phyloP scores from a whole-genome alignment of 2,888 invertebrate species.

The Eilema griseolum region DNA sequence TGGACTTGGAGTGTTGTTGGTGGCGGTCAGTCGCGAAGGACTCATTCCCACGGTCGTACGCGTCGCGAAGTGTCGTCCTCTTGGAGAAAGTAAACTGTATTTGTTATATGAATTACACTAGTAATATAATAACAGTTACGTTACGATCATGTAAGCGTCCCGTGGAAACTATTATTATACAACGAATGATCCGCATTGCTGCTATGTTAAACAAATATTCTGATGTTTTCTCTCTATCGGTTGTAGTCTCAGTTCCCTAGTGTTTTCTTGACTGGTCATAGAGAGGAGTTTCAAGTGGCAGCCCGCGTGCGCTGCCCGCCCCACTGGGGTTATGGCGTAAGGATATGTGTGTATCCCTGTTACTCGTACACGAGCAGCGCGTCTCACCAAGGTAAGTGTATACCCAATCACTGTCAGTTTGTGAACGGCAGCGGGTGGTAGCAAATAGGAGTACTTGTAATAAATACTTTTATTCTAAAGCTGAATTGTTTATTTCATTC shows the following conservation, averaged over 20 bases:
- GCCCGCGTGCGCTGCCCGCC: not conserved
- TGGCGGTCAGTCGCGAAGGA: not conserved
- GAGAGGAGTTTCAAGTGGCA: not conserved
- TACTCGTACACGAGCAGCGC: too few species aligned
- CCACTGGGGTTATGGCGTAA: not conserved
- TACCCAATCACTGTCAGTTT: too few species aligned
- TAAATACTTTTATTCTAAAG: not conserved
- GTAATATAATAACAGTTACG: not conserved
- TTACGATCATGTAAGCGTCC: not conserved
- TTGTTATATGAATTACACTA: not conserved
- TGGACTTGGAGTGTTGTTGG: not conserved
- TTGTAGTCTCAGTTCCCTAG: not conserved
- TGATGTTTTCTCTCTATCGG: not conserved
- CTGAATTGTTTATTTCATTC: not conserved
- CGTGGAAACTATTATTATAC: conserved; percentile 6
- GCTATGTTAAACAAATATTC: conserved; percentile 2
- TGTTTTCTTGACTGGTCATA: too few species aligned
- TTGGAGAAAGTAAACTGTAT: not conserved
- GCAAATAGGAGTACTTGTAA: not conserved
- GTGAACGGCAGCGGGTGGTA: not conserved
- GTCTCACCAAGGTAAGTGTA: too few species aligned
- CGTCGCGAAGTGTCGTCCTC: not conserved
- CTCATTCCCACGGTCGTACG: not conserved
- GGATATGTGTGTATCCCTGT: too few species aligned
- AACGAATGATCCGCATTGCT: not conserved